A percentile compares a stretch with the other conserved stretches of the same genome.
Conservation (phyloP, 23 tunicate species). For the Ciona savignyi region DNA sequence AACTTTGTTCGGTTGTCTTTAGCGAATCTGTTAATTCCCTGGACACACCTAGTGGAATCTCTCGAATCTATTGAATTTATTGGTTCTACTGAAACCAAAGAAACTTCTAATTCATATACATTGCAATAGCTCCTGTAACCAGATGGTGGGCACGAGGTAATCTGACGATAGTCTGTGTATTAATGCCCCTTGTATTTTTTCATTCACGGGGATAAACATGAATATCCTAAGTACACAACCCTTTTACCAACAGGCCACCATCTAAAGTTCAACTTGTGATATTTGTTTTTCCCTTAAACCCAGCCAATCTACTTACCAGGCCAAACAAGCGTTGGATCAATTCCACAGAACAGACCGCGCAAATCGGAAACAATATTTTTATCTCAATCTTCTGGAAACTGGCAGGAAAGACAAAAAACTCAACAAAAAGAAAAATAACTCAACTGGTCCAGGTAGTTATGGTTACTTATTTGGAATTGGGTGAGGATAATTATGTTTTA, state of each 20-base stretch:
- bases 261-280: no score
- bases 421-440: no score
- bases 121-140: background rate
- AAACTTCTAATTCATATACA: no score
- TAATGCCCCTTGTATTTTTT: no score
- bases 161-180: background rate
- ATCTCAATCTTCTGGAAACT: slow-evolving; percentile 48
- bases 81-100: background rate
- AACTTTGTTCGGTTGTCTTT: slow-evolving; percentile 50
- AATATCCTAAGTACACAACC: no score
- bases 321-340: slow-evolving; percentile 62
- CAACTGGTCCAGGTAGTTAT: no score
- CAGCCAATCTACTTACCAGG: no score
- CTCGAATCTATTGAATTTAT: background rate
- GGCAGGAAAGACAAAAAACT: background rate
- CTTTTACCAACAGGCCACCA: no score
- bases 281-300: no score
- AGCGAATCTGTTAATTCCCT: slow-evolving; percentile 78
- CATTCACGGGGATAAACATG: no score
- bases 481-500: no score
- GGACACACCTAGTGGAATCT: slow-evolving; percentile 69
- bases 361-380: slow-evolving; percentile 71
- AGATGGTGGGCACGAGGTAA: slow-evolving; percentile 2
- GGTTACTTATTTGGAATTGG: no score
- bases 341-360: slow-evolving; percentile 75